Percentiles rank a stretch among this genome's conserved stretches.
Evolutionary conservation across 2,113 vertebrate species (phyloP).

Genomic region (Pteropus alecto): DNA sequence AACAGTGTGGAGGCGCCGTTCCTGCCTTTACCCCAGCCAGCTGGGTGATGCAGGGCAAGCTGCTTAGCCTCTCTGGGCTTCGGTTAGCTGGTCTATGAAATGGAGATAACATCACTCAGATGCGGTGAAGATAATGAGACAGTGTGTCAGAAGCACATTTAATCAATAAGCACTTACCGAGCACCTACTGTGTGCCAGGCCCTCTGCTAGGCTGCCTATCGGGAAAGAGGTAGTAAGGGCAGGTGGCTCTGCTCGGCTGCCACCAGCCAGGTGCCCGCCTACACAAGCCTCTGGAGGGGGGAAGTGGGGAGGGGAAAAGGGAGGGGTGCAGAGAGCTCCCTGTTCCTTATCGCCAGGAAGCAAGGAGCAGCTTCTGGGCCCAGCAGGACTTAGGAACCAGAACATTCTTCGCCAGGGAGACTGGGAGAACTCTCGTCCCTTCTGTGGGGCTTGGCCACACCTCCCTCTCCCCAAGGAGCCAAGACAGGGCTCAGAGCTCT

Average conservation of each 20-base stretch:
- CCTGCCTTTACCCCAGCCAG: not conserved
- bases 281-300: too few species aligned
- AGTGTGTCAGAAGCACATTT: accelerated
- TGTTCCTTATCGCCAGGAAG: not conserved
- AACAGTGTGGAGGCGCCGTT: accelerated
- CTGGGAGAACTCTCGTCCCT: not conserved
- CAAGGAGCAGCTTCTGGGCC: not conserved
- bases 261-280: not conserved
- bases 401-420: not conserved
- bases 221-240: not conserved
- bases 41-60: not conserved
- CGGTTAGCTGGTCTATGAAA: not conserved
- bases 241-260: not conserved
- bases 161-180: not conserved
- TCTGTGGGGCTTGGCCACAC: not conserved
- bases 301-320: not conserved
- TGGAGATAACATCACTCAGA: not conserved
- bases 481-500: not conserved
- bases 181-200: not conserved
- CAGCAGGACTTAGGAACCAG: not conserved
- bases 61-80: not conserved
- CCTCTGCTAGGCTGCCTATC: not conserved
- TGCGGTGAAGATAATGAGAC: not conserved
- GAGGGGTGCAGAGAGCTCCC: not conserved
- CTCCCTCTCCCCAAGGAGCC: not conserved